Percentiles rank a stretch among this genome's conserved stretches.
Evolutionary conservation across 2,888 invertebrate genomes (phyloP).

Genomic region (Germaria angustata): DNA sequence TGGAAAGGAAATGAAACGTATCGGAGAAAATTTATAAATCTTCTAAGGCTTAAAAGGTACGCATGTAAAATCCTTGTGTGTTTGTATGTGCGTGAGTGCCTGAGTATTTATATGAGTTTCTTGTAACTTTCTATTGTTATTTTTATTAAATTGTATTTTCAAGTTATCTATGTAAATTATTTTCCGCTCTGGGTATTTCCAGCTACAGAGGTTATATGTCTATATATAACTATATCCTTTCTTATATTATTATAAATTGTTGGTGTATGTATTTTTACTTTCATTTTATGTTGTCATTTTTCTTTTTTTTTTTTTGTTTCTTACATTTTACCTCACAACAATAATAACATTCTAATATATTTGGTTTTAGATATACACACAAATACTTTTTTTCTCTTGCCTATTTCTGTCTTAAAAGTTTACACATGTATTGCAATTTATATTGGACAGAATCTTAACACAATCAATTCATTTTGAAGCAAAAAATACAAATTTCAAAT

Average conservation of each 20-base stretch:
- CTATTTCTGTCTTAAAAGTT: not conserved
- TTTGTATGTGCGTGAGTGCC: not conserved
- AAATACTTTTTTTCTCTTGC: not conserved
- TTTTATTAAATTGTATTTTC: slow-evolving; percentile 62
- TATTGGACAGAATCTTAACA: not conserved
- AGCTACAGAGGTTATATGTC: slow-evolving; percentile 46
- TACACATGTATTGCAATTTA: not conserved
- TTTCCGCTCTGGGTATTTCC: slow-evolving; percentile 68
- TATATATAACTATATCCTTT: not conserved
- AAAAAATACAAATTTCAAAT: too few species aligned
- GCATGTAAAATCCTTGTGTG: slow-evolving; percentile 3
- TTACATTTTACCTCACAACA: slow-evolving; percentile 9
- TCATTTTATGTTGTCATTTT: not conserved
- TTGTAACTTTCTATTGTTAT: slow-evolving; percentile 18
- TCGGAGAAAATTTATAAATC: slow-evolving; percentile 47
- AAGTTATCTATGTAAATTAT: slow-evolving; percentile 70
- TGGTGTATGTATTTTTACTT: slow-evolving; percentile 17
- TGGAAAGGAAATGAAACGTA: slow-evolving; percentile 35
- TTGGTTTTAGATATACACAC: not conserved
- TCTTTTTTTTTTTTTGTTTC: not conserved
- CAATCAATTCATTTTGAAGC: not conserved
- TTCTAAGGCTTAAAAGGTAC: slow-evolving; percentile 2
- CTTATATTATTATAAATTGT: slow-evolving; percentile 5
- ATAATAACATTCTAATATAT: slow-evolving; percentile 30
- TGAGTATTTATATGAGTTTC: not conserved